Base-by-base conservation (phyloP, 2,888 invertebrate species). In the Andrena fulva region DNA sequence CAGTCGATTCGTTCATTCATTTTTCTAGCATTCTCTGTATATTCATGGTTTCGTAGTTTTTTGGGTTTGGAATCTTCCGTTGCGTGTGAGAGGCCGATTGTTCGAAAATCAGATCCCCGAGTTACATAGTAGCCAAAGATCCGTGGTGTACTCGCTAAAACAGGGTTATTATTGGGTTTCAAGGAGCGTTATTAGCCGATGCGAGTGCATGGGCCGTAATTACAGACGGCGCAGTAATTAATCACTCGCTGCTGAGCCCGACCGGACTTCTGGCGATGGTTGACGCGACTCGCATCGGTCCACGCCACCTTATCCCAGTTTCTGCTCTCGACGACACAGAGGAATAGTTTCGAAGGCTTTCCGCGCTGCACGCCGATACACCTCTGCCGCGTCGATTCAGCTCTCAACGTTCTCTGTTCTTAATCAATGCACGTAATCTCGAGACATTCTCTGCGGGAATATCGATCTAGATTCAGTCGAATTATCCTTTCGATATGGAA, bases 181-280 rank as follows among this genome's bases (percentile, higher is more conserved):
- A 78, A 79, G 78, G 82, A 29, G 64, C 63, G 70, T 77, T 86
- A 82, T 82, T 86, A 77, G 82, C 76, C 79, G 71, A 48, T 52
- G 72, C 63, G 48, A 74, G 50, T 69, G 20, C 59, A 54, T 56
- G 52, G 56, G 16, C 66, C 76, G 68, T 86, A 86, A 86, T 86
- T 86, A 77, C 75, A 48, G 56, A 75, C 60, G 72, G 54, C 35
- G 67, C 52, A 66, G 72, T 86, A 77, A 86, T 87, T 87, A 86
- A 86, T 86, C 87, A 84, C 33, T 63, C 20, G 60, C 31, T 59
- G 71, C 33, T 48, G 69, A 73, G 69, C 27, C 29, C 63, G 27
- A 31, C 42, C 31, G 62, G 62, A 74, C 42, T 59, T 12, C 31
- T 29, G 35, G 33, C 50, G 33, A 29, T 20, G n/a, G 27, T 29